Percentiles rank a stretch among this genome's conserved stretches.
Evolutionary conservation across 2,888 invertebrate genomes (phyloP).

Genomic region (Dryococelus australis): DNA sequence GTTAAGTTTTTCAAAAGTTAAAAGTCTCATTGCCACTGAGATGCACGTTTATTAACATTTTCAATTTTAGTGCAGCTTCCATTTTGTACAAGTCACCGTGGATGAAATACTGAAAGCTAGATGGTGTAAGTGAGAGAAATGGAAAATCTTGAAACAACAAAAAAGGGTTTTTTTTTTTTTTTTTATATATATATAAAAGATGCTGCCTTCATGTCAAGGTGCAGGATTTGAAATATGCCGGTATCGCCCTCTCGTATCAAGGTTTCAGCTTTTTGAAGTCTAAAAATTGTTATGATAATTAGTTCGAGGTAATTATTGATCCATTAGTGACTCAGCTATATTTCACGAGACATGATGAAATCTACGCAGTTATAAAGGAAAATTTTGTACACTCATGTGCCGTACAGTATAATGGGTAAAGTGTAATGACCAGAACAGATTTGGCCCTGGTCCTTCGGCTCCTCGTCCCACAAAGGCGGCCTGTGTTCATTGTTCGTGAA

Average conservation of each 20-base stretch:
- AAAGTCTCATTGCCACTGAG: too few relatives aligned
- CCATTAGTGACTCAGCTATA: constrained; percentile 41
- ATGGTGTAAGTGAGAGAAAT: background rate
- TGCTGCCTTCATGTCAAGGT: background rate
- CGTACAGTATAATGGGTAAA: background rate
- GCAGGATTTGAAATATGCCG: background rate
- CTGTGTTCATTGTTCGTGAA: background rate
- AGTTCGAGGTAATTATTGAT: constrained; percentile 36
- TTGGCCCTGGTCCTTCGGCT: background rate
- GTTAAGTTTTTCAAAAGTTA: too few relatives aligned
- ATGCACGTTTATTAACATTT: too few relatives aligned
- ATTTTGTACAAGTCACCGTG: too few relatives aligned
- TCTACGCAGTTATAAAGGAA: background rate
- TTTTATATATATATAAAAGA: background rate
- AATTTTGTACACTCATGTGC: background rate
- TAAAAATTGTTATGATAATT: constrained; percentile 40
- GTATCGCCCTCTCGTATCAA: background rate
- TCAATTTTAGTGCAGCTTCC: too few relatives aligned
- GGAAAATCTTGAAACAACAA: background rate
- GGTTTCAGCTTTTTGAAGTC: constrained; percentile 30
- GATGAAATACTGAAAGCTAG: too few relatives aligned
- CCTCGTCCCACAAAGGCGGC: background rate
- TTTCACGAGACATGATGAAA: constrained; percentile 38
- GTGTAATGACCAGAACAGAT: constrained; percentile 2
- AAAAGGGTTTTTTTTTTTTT: too few relatives aligned